Evolutionary conservation across 2,888 invertebrate species (phyloP).

Genomic region (Ichneumoninae sp.): DNA sequence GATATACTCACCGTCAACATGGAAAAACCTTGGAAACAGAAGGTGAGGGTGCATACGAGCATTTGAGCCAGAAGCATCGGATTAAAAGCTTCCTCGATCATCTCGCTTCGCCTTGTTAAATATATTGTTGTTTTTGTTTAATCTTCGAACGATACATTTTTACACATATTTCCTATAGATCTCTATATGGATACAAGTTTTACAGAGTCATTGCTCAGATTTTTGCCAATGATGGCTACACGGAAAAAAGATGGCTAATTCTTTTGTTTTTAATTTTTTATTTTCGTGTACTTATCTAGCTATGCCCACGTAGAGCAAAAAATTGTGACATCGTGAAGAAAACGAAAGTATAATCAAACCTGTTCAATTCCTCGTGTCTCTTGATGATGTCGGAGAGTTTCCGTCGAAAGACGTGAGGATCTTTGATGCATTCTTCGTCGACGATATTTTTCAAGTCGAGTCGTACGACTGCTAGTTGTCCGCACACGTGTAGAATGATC

Average conservation of each 20-base stretch:
- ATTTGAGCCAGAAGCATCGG: constrained; percentile 74
- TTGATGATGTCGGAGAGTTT: constrained; percentile 62
- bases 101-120: constrained; percentile 62
- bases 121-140: not conserved
- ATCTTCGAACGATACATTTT: not conserved
- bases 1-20: constrained; percentile 71
- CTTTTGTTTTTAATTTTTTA: no score
- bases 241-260: no score
- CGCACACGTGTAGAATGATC: constrained; percentile 76
- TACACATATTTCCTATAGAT: not conserved
- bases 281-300: no score
- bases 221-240: not conserved
- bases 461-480: constrained; percentile 71
- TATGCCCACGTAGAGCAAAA: no score
- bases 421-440: constrained; percentile 30
- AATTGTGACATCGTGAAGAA: no score
- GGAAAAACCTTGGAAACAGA: constrained; percentile 76
- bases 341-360: constrained; percentile 48
- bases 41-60: constrained; percentile 71
- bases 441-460: constrained; percentile 58
- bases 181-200: not conserved
- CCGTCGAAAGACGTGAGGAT: constrained; percentile 36
- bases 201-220: not conserved
- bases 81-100: constrained; percentile 75
- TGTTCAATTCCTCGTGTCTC: constrained; percentile 69